Percentiles rank a stretch among this genome's conserved stretches.
These are phyloP conservation scores for Chaetodon trifascialis DNA, from an alignment of 2,113 vertebrate species.

Conservation along the genomic window DNA sequence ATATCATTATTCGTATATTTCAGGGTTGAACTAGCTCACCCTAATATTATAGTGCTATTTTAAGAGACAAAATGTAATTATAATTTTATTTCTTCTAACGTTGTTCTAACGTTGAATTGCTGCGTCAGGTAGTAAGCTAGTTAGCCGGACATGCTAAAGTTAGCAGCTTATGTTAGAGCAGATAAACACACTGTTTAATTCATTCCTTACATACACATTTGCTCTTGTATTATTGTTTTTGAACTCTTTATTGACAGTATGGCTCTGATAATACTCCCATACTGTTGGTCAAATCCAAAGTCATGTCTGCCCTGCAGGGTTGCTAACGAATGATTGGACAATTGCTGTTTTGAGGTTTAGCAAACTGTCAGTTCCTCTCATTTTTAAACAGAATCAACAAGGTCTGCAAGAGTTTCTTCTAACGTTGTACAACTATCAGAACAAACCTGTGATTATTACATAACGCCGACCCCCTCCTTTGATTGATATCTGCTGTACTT, in stretches of 20 bases:
- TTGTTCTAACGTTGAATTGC: background rate
- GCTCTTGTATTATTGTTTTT: too few species aligned
- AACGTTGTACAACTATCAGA: slow-evolving; percentile 1
- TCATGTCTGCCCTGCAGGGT: too few species aligned
- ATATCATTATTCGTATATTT: background rate
- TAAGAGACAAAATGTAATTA: background rate
- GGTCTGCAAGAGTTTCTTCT: background rate
- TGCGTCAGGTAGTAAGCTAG: background rate
- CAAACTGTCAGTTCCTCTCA: background rate
- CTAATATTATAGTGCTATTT: background rate
- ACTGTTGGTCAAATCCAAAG: too few species aligned
- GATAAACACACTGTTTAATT: background rate
- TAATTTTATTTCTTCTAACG: background rate
- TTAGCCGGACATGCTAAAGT: background rate
- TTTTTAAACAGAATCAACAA: background rate
- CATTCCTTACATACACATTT: too few species aligned
- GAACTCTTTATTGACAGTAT: too few species aligned
- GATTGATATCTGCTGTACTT: slow-evolving; percentile 27
- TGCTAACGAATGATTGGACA: background rate
- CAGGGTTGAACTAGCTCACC: background rate
- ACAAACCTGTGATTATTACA: slow-evolving; percentile 18
- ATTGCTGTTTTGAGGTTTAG: background rate
- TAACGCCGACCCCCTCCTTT: slow-evolving; percentile 8
- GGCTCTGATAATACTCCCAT: too few species aligned
- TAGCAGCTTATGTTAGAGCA: background rate